Base-by-base conservation (phyloP, 2,888 invertebrate genomes). In the Caenorhabditis sp. region DNA sequence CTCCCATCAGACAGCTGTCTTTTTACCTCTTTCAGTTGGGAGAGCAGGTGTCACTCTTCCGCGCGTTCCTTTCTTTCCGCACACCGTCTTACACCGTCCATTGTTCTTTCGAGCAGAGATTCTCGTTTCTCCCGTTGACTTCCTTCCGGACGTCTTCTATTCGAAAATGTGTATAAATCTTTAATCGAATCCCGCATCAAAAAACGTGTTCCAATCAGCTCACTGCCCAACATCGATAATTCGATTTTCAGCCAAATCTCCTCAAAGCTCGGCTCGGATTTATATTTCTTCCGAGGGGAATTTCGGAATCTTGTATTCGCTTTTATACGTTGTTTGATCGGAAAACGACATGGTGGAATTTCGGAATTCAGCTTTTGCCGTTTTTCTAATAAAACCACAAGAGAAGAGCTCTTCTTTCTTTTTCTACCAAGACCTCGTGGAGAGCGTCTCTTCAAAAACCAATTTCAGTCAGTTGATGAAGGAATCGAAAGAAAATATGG, bases 371-470 rank as follows among this genome's bases (percentile, higher is more conserved):
- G n/a, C 31, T 77, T 26, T 28, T 22, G 19, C 68, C 49, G 41
- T 77, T 77, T n/a, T 76, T 77, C 77, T 69, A 77, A 77, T 77
- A 77, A 77, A 77, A 69, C 77, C 61, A 24, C 26, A 61, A 56
- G 56, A 66, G 64, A 61, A 41, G 56, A 66, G 64, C 58, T 47
- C 38, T 49, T 51, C 19, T 51, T n/a, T 66, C 22, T 49, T 49
- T 51, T 61, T 44, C 66, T 22, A 14, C 66, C 51, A 38, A 7
- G 59, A 26, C 16, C 63, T 63, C 63, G 59, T 38, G 58, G n/a
- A 38, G 54, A 47, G 22, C 58, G 69, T 69, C 77, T 69, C 77
- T 77, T 77, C 61, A 77, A 69, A 77, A 77, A 77, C 77, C 77
- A 77, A 77, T 77, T 69, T 77, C 35, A 44, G 26, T n/a, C 49